Conservation (phyloP, 2,888 invertebrate genomes). For the Pterostichus madidus region DNA sequence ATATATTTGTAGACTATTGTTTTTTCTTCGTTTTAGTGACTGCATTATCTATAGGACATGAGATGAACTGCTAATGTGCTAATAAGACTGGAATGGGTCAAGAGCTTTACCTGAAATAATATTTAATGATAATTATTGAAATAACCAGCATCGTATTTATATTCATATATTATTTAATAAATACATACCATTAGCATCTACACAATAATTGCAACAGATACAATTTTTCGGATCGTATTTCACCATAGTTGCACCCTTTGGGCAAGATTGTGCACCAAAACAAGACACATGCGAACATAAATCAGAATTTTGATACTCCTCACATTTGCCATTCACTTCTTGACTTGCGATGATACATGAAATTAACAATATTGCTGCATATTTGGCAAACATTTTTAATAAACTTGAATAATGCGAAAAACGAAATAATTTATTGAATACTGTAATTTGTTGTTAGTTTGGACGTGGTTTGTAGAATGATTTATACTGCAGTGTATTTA, state of each 20-base stretch:
- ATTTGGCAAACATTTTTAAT: neutral
- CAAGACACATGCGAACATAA: conserved; percentile 7
- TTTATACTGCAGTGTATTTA: too few species aligned
- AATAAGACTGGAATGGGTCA: neutral
- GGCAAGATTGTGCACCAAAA: neutral
- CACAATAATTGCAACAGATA: conserved; percentile 14
- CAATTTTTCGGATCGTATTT: conserved; percentile 24
- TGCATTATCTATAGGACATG: too few species aligned
- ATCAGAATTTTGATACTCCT: neutral
- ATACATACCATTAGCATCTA: conserved; percentile 5
- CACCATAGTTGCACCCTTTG: neutral
- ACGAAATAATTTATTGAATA: too few species aligned
- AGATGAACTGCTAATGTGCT: too few species aligned
- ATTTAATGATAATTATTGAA: neutral
- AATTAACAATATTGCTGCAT: neutral
- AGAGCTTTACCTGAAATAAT: conserved; percentile 11
- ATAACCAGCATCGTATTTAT: neutral
- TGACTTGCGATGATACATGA: neutral
- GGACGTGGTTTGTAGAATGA: too few species aligned
- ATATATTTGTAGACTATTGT: too few species aligned
- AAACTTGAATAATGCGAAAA: neutral
- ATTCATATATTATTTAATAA: neutral
- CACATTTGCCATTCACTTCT: neutral
- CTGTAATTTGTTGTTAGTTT: too few species aligned
- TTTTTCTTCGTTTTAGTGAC: too few species aligned